These are phyloP conservation scores for Drosophila kepulauana DNA, from an alignment of 1,140 invertebrate genomes.

Conservation along the genomic window DNA sequence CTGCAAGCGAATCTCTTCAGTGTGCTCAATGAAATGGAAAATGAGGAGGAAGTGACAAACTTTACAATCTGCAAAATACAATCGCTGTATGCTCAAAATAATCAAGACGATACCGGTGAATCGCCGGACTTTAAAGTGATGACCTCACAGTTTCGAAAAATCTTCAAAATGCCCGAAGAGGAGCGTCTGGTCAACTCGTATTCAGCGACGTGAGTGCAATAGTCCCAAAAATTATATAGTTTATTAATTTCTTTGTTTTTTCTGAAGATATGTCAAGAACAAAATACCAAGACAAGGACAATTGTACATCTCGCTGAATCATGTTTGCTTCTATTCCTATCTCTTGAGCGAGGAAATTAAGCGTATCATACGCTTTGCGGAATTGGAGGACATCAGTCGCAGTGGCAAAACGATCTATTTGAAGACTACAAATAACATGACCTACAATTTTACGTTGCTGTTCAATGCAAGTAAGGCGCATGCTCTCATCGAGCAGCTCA, in stretches of 20 bases:
- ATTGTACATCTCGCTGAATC: constrained; percentile 97
- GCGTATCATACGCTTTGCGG: constrained; percentile 89
- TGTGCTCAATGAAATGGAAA: constrained; percentile 96
- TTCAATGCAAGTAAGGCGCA: constrained; percentile 95
- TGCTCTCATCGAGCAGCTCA: constrained; percentile 96
- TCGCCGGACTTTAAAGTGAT: constrained; percentile 80
- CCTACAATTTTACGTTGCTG: constrained; percentile 88
- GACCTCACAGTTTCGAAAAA: constrained; percentile 91
- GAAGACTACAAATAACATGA: constrained; percentile 81
- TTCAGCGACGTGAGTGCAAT: constrained; percentile 93
- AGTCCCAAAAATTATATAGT: constrained; percentile 27
- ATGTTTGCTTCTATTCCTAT: constrained; percentile 98
- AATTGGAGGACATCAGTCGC: constrained; percentile 73
- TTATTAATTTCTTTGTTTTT: not conserved
- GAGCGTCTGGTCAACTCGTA: constrained; percentile 98
- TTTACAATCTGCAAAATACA: constrained; percentile 99
- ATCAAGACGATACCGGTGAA: constrained; percentile 75
- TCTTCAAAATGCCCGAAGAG: constrained; percentile 96
- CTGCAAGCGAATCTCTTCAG: constrained; percentile 94
- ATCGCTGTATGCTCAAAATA: constrained; percentile 85
- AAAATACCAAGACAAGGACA: constrained; percentile 97
- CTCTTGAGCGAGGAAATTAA: constrained; percentile 96
- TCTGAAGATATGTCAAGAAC: constrained; percentile 95
- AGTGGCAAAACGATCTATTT: constrained; percentile 76
- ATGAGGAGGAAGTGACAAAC: constrained; percentile 96